Conservation (phyloP, 2,888 invertebrate genomes). For the Gastracanthus pulcherrimus region DNA sequence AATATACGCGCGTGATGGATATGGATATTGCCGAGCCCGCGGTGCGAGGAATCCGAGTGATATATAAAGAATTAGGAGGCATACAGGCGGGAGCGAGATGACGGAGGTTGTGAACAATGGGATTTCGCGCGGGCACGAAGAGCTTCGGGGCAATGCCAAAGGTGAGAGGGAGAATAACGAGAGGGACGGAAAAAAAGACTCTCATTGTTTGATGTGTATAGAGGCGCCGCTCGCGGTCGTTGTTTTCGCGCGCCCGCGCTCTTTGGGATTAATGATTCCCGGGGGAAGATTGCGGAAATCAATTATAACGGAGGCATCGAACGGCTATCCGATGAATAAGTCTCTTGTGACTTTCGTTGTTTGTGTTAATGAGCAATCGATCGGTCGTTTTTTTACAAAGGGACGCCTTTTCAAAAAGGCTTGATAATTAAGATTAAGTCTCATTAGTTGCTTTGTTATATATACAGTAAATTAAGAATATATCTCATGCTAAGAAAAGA, state of each 20-base stretch:
- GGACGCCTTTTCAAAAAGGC: too few relatives aligned
- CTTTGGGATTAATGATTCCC: constrained; percentile 35
- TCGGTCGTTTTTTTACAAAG: too few relatives aligned
- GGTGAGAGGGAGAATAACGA: not conserved
- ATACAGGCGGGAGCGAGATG: too few relatives aligned
- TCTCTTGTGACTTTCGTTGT: not conserved
- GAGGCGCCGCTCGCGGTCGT: not conserved
- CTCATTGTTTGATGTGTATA: too few relatives aligned
- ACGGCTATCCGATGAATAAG: not conserved
- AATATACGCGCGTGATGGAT: not conserved
- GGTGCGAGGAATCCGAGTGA: not conserved
- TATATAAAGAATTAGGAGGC: constrained; percentile 1
- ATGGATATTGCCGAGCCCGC: not conserved
- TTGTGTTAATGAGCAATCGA: too few relatives aligned
- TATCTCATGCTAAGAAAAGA: too few relatives aligned
- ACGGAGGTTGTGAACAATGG: not conserved
- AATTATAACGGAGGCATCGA: not conserved
- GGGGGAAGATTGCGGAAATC: constrained; percentile 21
- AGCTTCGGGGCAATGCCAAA: not conserved
- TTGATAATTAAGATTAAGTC: too few relatives aligned
- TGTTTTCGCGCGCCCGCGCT: not conserved
- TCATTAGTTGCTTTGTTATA: too few relatives aligned
- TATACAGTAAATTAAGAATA: too few relatives aligned
- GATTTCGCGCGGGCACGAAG: not conserved
- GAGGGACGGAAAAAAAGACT: not conserved